A percentile compares a stretch with the other conserved stretches of the same genome.
Conservation (phyloP, 1,140 invertebrate genomes). For the Drosophila nigromelanica region DNA sequence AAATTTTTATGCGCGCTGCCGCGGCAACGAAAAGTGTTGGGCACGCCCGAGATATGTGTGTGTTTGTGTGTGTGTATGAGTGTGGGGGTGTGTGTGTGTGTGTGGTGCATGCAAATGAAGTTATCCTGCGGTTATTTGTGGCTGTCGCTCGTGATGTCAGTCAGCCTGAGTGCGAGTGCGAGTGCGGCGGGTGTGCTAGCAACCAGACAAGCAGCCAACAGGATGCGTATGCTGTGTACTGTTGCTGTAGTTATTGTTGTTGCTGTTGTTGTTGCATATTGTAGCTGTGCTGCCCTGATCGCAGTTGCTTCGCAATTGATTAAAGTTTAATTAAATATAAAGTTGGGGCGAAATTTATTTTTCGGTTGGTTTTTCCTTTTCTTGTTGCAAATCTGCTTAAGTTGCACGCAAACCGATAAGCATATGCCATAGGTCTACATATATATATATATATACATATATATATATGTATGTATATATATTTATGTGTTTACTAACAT, state of each 20-base stretch:
- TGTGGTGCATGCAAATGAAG: constrained; percentile 73
- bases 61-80: constrained; percentile 2
- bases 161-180: constrained; percentile 6
- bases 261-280: constrained; percentile 22
- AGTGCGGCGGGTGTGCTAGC: neutral
- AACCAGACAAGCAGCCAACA: constrained; percentile 20
- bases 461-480: neutral
- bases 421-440: constrained; percentile 26
- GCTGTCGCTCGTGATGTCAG: constrained; percentile 70
- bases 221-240: constrained; percentile 28
- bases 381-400: constrained; percentile 56
- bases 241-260: constrained; percentile 21
- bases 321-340: constrained; percentile 77
- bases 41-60: neutral
- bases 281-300: constrained; percentile 24
- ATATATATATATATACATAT: neutral
- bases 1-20: constrained; percentile 48
- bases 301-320: constrained; percentile 64
- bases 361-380: constrained; percentile 30
- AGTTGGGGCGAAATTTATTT: constrained; percentile 48
- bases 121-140: constrained; percentile 81
- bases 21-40: constrained; percentile 33
- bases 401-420: constrained; percentile 62
- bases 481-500: neutral
- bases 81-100: constrained; percentile 3